These are phyloP conservation scores for Discoglossus pictus DNA, from an alignment of 2,797 vertebrate species.

Conservation along the genomic window DNA sequence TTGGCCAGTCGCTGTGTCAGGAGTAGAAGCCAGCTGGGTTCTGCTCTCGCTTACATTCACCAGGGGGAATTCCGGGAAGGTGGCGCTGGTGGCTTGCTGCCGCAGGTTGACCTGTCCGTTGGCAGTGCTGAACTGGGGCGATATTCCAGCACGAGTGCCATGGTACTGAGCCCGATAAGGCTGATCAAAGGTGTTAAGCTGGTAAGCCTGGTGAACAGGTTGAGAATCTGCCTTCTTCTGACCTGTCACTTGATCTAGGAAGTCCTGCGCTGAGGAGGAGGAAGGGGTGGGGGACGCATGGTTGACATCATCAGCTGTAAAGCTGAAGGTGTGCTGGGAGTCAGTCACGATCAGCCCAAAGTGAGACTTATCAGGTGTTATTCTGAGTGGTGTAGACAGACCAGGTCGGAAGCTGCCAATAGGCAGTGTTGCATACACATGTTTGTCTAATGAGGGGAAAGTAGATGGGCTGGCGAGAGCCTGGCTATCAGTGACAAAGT, in stretches of 20 bases:
- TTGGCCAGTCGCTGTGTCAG: conserved; percentile 92
- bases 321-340: conserved; percentile 95
- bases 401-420: conserved; percentile 89
- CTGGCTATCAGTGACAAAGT: conserved; percentile 91
- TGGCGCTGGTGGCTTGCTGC: conserved; percentile 85
- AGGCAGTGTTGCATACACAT: conserved; percentile 87
- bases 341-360: conserved; percentile 95
- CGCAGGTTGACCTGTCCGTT: conserved; percentile 94
- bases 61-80: conserved; percentile 96
- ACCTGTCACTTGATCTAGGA: conserved; percentile 95
- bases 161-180: conserved; percentile 95
- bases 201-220: conserved; percentile 92
- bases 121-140: conserved; percentile 91
- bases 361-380: conserved; percentile 93
- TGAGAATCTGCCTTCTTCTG: conserved; percentile 94
- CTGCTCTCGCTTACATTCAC: conserved; percentile 92
- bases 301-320: conserved; percentile 94
- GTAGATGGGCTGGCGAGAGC: conserved; percentile 87
- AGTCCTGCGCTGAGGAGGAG: conserved; percentile 92
- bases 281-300: conserved; percentile 83
- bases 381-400: conserved; percentile 92
- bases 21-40: conserved; percentile 94
- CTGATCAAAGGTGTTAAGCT: conserved; percentile 94
- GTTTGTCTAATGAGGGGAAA: conserved; percentile 93
- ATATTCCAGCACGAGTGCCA: conserved; percentile 84